These are phyloP conservation scores for Hydropotes inermis DNA, from an alignment of 2,113 vertebrate genomes.

Conservation along the genomic window DNA sequence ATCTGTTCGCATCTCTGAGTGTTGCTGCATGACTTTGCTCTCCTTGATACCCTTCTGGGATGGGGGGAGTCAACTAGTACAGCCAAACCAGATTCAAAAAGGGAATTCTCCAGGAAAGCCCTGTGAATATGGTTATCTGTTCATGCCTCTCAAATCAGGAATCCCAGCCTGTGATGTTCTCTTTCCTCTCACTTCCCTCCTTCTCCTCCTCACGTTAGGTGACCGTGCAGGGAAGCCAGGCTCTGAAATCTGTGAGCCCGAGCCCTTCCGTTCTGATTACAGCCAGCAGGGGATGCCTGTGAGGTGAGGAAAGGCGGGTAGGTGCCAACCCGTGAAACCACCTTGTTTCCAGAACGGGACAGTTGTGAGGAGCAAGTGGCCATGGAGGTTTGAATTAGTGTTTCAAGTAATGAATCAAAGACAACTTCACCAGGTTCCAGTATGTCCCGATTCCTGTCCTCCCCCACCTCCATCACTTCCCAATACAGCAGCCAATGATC, in stretches of 20 bases:
- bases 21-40: neutral
- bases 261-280: neutral
- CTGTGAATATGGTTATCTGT: neutral
- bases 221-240: fast-evolving
- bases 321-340: neutral
- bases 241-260: no score
- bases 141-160: neutral
- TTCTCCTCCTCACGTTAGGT: neutral
- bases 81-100: neutral
- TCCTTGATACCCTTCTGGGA: neutral
- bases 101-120: neutral
- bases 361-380: neutral
- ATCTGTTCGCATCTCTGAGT: neutral
- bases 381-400: neutral
- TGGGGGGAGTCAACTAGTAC: no score
- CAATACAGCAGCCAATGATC: neutral
- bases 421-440: neutral
- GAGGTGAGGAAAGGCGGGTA: neutral
- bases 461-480: neutral
- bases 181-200: neutral
- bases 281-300: neutral
- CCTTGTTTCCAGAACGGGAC: neutral
- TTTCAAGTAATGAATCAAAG: neutral
- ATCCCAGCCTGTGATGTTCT: no score
- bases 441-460: neutral